Base-by-base conservation (phyloP, 2,888 invertebrate species). In the Athalia cordata region DNA sequence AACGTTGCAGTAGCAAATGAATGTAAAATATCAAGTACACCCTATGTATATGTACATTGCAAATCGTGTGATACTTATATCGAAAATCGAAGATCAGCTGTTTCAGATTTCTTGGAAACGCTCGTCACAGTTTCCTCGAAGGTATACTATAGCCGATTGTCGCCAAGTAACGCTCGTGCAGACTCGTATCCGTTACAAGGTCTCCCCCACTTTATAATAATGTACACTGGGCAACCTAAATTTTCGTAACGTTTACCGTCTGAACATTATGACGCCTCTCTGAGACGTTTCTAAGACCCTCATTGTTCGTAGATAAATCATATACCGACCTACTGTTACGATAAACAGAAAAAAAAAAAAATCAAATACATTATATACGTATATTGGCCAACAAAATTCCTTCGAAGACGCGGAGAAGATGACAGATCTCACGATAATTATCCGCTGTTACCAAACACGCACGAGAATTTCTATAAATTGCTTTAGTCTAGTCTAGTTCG, bases 111-210 rank as follows among this genome's bases (percentile, higher is more conserved):
- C 70, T 72, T 3, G 13, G 47, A 72, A 47, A 13, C 47, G 47
- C 15, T 47, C 72, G 72, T 72, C 72, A 72, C 72, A 47, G 59
- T 72, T 72, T 72, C 72, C 47, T 72, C 72, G 72, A 72, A 72
- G 72, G 29, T 29, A 29, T 29, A 29, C 13, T 15, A 59, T 9
- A 59, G 43, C 9, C 59, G 57, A 72, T 72, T 15, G 57, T 72
- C 72, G 47, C 57, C 57, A 59, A 59, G 45, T 13, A 13, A 65
- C 8, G 45, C 45, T 59, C 57, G 72, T 47, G 57, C 57, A 72
- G 57, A 72, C 72, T 72, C 72, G 72, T 57, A 72, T 72, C 45
- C 47, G 72, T 72, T 72, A 72, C 72, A 72, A 72, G 72, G 72
- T 59, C 59, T 45, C 15, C 9, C 59, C 59, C 15, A 50, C 72